Base-by-base conservation (phyloP, 2,888 invertebrate species). In the Antheraea assamensis region DNA sequence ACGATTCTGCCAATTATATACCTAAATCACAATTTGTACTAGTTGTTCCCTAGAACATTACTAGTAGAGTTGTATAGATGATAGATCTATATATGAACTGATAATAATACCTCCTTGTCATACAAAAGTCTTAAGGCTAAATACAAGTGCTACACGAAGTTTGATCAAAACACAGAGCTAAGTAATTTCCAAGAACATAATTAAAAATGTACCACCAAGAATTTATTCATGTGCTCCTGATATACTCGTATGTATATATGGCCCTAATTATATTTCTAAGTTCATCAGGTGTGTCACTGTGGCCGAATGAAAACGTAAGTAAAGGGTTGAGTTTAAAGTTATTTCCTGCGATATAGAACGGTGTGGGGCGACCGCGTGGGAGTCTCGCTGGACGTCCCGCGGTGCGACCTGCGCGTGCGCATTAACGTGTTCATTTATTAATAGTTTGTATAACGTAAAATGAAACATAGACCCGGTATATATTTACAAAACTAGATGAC, bases 351-450 rank as follows among this genome's bases (percentile, higher is more conserved):
- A 47, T 68, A 55, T 55, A 24, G 49, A 52, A 71, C 55, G 58
- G 70, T 66, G 79, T 83, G 82, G 83, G 84, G 84, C 83, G 79
- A 78, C 74, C 85, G 88, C 88, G 91, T 90, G 91, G 91, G 90
- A 87, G 90, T 86, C 83, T 87, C 75, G 71, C 52, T 71, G 77
- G 80, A 77, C 84, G 80, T 80, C 93, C 92, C 88, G 90, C 84
- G 70, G 90, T 24, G 86, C 77, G 77, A 72, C 77, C 82, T 80
- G 79, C 85, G 84, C 80, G 80, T 79, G 75, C 83, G 84, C 86
- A 89, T 89, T 90, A 89, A 92, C 89, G 87, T 91, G 89, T 92
- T 89, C 92, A 92, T 92, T 91, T 93, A 92, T 92, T 91, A 92
- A 91, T 91, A 90, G 85, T 77, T 75, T 66, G 8, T 30, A 7